Conservation (phyloP, 2,113 vertebrate species). For the Calidris pygmaea region DNA sequence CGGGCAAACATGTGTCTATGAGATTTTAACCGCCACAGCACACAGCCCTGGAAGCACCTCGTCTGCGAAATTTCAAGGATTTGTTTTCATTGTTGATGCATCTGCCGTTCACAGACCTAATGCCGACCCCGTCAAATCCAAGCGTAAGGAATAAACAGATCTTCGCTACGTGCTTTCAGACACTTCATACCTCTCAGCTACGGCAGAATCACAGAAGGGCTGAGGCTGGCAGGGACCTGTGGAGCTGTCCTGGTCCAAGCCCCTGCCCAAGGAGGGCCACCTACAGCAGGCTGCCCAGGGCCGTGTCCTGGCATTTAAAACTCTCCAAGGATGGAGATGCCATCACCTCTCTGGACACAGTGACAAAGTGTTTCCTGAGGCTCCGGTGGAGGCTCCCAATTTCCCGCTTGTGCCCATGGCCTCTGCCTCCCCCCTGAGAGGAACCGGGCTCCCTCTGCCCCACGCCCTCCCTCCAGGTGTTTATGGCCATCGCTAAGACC, state of each 20-base stretch:
- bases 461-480: not conserved
- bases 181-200: not conserved
- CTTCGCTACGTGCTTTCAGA: not conserved
- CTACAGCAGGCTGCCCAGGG: rapidly evolving
- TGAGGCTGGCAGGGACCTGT: not conserved
- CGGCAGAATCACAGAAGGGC: rapidly evolving
- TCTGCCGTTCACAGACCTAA: rapidly evolving
- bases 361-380: rapidly evolving
- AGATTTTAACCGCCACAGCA: not conserved
- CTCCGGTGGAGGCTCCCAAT: not conserved
- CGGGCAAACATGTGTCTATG: not conserved
- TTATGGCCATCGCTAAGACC: rapidly evolving
- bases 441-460: not conserved
- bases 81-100: not conserved
- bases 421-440: too few species aligned
- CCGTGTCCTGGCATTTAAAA: rapidly evolving
- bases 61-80: not conserved
- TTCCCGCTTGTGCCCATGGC: rapidly evolving
- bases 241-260: not conserved
- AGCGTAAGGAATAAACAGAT: rapidly evolving
- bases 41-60: not conserved
- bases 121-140: rapidly evolving
- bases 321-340: rapidly evolving
- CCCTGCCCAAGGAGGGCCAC: not conserved
- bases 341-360: not conserved